Percentiles rank a stretch among this genome's conserved stretches.
These are phyloP conservation scores for Drosophila crucigera DNA, from an alignment of 2,888 invertebrate genomes.

Conservation along the genomic window DNA sequence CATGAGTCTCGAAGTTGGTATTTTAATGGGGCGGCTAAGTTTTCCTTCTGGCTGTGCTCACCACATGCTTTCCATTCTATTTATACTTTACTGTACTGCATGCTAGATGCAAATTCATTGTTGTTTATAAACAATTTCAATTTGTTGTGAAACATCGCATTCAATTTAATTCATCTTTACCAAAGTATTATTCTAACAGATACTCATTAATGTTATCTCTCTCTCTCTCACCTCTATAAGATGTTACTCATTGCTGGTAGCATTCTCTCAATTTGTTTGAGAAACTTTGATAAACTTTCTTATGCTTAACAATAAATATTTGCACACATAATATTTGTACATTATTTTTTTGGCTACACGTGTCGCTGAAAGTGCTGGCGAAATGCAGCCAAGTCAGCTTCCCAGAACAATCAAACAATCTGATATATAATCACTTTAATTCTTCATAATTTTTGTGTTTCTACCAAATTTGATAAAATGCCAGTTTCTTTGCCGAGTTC, in stretches of 20 bases:
- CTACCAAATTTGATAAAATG: conserved; percentile 16
- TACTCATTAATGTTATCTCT: not conserved
- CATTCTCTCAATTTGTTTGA: not conserved
- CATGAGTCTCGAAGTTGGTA: conserved; percentile 25
- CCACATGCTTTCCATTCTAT: conserved; percentile 20
- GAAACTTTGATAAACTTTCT: not conserved
- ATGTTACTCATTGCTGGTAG: not conserved
- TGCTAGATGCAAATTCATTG: conserved; percentile 23
- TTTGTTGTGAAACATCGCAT: conserved; percentile 9
- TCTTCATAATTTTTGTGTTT: not conserved
- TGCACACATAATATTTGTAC: not conserved
- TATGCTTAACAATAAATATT: not conserved
- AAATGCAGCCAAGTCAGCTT: too few relatives aligned
- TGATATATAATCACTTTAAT: not conserved
- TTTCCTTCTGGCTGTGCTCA: conserved; percentile 5
- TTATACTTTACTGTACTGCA: conserved; percentile 19
- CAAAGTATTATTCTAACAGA: not conserved
- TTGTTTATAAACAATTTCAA: conserved; percentile 25
- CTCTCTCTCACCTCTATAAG: not conserved
- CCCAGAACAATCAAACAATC: too few relatives aligned
- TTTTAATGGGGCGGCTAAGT: conserved; percentile 20
- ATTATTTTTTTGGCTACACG: not conserved
- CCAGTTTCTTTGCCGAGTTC: not conserved
- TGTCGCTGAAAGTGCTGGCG: too few relatives aligned
- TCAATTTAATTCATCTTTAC: not conserved